Percentiles rank a stretch among this genome's conserved stretches.
Conservation (phyloP, 2,888 invertebrate genomes). For the Actias luna region DNA sequence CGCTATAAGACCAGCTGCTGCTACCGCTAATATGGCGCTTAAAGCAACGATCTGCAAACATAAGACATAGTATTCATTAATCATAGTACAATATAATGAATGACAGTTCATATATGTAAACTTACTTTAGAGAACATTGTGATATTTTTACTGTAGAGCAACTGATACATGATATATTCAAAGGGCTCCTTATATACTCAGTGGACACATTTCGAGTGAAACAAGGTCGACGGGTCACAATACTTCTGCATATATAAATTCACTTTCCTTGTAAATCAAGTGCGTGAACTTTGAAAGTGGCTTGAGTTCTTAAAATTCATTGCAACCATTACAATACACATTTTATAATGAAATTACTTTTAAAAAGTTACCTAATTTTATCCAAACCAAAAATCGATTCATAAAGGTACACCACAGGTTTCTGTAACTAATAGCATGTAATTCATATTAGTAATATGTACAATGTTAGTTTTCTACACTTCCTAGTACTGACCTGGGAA, state of each 20-base stretch:
- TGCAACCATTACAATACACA: not conserved
- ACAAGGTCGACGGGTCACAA: conserved; percentile 67
- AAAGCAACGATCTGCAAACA: conserved; percentile 54
- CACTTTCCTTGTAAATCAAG: conserved; percentile 3
- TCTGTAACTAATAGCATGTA: not conserved
- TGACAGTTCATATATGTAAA: conserved; percentile 19
- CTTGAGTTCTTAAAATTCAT: not conserved
- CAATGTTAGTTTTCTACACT: too few relatives aligned
- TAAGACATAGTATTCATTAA: not conserved
- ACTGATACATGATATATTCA: conserved; percentile 55
- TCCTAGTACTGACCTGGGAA: not conserved
- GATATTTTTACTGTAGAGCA: conserved; percentile 42
- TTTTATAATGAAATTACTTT: not conserved
- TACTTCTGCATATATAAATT: not conserved
- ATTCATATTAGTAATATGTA: not conserved
- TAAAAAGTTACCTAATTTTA: not conserved
- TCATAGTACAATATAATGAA: not conserved
- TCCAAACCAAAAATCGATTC: not conserved
- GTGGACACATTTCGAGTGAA: conserved; percentile 52
- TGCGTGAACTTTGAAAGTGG: conserved; percentile 4
- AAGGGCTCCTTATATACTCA: conserved; percentile 56
- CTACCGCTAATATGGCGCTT: conserved; percentile 61
- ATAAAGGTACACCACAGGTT: not conserved
- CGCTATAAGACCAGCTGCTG: conserved; percentile 57
- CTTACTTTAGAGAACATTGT: conserved; percentile 73